Conservation (phyloP, 2,888 invertebrate species). For the Spilosoma lubricipeda region DNA sequence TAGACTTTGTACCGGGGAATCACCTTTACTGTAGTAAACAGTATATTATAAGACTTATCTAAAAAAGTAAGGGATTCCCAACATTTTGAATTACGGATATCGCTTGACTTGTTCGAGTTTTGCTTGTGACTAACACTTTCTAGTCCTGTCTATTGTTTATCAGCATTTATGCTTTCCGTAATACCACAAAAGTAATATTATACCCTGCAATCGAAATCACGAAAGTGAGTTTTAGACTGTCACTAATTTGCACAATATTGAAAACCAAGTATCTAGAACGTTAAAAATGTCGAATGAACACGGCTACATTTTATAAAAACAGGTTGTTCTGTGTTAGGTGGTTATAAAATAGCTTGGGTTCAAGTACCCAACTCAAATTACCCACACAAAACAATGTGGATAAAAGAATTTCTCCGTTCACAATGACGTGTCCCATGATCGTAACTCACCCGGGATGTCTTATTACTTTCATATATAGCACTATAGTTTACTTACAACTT, state of each 20-base stretch:
- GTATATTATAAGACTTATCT: background rate
- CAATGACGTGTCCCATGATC: slow-evolving; percentile 70
- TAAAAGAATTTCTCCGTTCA: slow-evolving; percentile 71
- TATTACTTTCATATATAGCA: slow-evolving; percentile 68
- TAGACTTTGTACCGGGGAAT: background rate
- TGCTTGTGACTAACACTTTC: too few relatives aligned
- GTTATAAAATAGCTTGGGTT: slow-evolving; percentile 56
- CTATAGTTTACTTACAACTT: slow-evolving; percentile 58
- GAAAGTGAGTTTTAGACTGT: too few relatives aligned
- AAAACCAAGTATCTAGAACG: slow-evolving; percentile 5
- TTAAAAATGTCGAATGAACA: slow-evolving; percentile 9
- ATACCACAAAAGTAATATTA: background rate
- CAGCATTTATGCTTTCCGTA: background rate
- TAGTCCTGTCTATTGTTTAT: too few relatives aligned
- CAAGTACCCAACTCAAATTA: slow-evolving; percentile 56
- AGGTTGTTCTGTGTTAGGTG: slow-evolving; percentile 10
- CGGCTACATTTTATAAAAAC: slow-evolving; percentile 22
- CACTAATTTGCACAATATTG: background rate
- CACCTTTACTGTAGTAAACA: background rate
- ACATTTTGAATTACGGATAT: too few relatives aligned
- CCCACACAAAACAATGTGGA: slow-evolving; percentile 67
- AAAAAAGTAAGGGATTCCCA: background rate
- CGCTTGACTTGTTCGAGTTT: too few relatives aligned
- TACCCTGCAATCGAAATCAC: background rate
- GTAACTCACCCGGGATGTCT: slow-evolving; percentile 68